These are phyloP conservation scores for Eriocheir sinensis DNA, from an alignment of 1,140 invertebrate species.

Conservation along the genomic window DNA sequence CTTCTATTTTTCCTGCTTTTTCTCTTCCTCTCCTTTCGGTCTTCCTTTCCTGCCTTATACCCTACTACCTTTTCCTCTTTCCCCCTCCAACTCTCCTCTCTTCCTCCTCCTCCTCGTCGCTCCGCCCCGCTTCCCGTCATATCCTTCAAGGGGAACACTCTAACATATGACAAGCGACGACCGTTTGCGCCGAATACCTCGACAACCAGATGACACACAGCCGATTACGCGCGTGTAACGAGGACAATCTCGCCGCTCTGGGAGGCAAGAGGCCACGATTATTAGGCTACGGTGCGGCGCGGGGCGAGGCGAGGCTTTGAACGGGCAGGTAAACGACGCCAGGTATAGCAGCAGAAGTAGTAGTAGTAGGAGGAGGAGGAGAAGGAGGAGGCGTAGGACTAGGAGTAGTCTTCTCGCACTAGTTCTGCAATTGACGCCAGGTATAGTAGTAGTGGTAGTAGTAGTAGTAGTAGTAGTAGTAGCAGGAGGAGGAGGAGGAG, in stretches of 20 bases:
- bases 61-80: not conserved
- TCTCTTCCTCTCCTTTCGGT: too few relatives aligned
- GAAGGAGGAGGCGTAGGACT: too few relatives aligned
- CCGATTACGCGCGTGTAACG: slow-evolving; percentile 47
- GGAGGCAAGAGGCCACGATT: not conserved
- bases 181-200: slow-evolving; percentile 61
- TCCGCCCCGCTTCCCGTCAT: not conserved
- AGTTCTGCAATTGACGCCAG: too few relatives aligned
- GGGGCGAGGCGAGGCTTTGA: not conserved
- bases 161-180: slow-evolving; percentile 53
- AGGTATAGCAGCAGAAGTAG: too few relatives aligned
- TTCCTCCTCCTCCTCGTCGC: not conserved
- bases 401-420: too few relatives aligned
- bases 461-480: too few relatives aligned
- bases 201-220: slow-evolving; percentile 51
- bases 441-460: not conserved
- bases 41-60: not conserved
- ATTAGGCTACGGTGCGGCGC: not conserved
- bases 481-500: too few relatives aligned
- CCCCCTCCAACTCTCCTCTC: too few relatives aligned
- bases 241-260: not conserved
- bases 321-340: not conserved
- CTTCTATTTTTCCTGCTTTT: not conserved
- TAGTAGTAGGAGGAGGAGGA: not conserved
- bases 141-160: slow-evolving; percentile 29